Percentiles rank a stretch among this genome's conserved stretches.
Conservation (phyloP, 2,797 vertebrate species). For the Uromys caudimaculatus region DNA sequence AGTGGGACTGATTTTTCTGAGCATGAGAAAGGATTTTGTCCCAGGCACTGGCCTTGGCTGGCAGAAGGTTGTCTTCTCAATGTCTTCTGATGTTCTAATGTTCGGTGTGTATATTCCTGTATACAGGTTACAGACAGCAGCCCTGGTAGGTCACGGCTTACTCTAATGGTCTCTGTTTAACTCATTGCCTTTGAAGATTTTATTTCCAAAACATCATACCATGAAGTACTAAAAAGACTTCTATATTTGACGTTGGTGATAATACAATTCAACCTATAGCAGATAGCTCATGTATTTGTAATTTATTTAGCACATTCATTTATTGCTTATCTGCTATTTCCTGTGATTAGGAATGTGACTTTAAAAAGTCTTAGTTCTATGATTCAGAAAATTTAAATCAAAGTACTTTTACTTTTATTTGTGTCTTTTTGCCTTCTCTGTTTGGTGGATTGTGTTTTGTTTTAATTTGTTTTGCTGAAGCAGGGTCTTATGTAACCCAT, state of each 20-base stretch:
- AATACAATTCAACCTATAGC: neutral
- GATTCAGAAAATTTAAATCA: constrained; percentile 23
- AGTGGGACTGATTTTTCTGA: neutral
- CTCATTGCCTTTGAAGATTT: neutral
- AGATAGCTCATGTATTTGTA: neutral
- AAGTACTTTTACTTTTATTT: neutral
- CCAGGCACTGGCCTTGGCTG: neutral
- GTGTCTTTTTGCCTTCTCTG: neutral
- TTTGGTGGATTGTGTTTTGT: neutral
- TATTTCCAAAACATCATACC: neutral
- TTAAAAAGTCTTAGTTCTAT: neutral
- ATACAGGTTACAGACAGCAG: neutral
- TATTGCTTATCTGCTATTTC: constrained; percentile 35
- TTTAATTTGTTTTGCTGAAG: neutral
- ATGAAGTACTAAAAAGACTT: neutral
- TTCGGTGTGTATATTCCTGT: neutral
- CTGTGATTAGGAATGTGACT: neutral
- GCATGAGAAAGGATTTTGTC: neutral
- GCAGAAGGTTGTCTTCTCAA: neutral
- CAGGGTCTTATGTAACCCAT: neutral
- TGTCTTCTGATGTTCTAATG: neutral
- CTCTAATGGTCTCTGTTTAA: neutral
- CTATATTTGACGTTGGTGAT: neutral
- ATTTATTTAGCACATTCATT: neutral
- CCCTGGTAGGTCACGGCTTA: neutral